Conservation (phyloP, 2,797 vertebrate genomes). For the Chanos chanos region DNA sequence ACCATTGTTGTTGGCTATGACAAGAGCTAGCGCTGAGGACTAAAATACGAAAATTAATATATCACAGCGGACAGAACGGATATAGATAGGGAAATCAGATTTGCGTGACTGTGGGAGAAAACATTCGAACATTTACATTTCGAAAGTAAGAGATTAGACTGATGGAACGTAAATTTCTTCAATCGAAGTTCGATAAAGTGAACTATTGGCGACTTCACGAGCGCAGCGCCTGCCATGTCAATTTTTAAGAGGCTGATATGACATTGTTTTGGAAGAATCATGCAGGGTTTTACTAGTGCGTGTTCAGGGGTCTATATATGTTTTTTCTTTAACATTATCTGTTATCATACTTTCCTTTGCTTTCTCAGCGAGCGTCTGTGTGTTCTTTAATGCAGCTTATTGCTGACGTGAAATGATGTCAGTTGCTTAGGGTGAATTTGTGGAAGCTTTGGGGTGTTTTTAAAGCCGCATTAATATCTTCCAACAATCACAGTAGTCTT, state of each 20-base stretch:
- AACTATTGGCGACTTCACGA: constrained; percentile 12
- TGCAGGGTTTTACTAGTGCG: background rate
- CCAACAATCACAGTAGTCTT: too few relatives aligned
- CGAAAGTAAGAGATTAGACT: background rate
- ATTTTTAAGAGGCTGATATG: too few relatives aligned
- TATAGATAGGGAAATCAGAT: background rate
- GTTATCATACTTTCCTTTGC: background rate
- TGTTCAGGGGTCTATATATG: too few relatives aligned
- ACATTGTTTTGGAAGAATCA: too few relatives aligned
- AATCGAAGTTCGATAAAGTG: constrained; percentile 64
- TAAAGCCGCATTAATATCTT: too few relatives aligned
- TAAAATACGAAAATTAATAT: background rate
- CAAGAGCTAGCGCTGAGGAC: constrained; percentile 1
- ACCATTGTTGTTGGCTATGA: constrained; percentile 43
- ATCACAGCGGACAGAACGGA: too few relatives aligned
- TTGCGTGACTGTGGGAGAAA: too few relatives aligned
- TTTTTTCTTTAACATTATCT: background rate
- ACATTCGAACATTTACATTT: too few relatives aligned
- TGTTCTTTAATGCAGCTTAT: constrained; percentile 25
- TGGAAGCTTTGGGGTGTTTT: too few relatives aligned
- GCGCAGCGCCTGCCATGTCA: too few relatives aligned
- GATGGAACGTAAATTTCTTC: constrained; percentile 3
- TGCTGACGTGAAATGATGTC: constrained; percentile 27
- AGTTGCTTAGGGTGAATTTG: background rate
- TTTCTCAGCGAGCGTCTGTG: background rate